Evolutionary conservation across 2,797 vertebrate species (phyloP).

Genomic region (Distichodus sexfasciatus): DNA sequence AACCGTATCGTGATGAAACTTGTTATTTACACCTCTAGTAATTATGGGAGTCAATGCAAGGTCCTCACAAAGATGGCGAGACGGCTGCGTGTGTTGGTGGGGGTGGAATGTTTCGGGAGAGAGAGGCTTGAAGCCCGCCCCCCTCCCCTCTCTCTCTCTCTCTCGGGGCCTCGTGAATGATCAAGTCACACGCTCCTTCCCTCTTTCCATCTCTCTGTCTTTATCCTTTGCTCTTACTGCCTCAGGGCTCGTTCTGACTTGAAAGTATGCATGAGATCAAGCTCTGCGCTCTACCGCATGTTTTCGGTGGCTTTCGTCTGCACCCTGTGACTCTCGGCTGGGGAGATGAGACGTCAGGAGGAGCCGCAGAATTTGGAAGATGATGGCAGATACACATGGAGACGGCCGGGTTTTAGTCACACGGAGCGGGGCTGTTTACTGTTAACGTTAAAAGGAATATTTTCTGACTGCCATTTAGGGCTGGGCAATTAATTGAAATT

Average conservation of each 20-base stretch:
- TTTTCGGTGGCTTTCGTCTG: neutral
- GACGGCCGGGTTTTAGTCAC: neutral
- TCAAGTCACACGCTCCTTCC: constrained; percentile 17
- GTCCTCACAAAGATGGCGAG: too few relatives aligned
- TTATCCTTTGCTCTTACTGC: constrained; percentile 1
- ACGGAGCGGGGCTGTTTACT: neutral
- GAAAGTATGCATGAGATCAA: constrained; percentile 20
- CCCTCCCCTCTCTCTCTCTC: too few relatives aligned
- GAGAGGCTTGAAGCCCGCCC: too few relatives aligned
- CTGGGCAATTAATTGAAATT: too few relatives aligned
- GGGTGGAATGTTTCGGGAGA: too few relatives aligned
- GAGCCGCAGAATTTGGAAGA: neutral
- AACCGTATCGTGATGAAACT: too few relatives aligned
- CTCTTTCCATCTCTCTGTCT: neutral
- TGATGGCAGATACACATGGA: neutral
- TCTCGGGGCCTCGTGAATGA: neutral
- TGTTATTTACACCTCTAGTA: too few relatives aligned
- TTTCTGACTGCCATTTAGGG: too few relatives aligned
- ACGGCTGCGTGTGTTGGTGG: too few relatives aligned
- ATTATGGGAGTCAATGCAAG: too few relatives aligned
- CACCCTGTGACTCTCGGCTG: neutral
- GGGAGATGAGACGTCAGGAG: neutral
- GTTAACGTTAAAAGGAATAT: neutral
- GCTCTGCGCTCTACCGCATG: constrained; percentile 16
- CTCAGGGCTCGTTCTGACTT: constrained; percentile 26